A percentile compares a stretch with the other conserved stretches of the same genome.
These are phyloP conservation scores for Drosophila pseudotakahashii DNA, from an alignment of 2,888 invertebrate species.

Conservation along the genomic window DNA sequence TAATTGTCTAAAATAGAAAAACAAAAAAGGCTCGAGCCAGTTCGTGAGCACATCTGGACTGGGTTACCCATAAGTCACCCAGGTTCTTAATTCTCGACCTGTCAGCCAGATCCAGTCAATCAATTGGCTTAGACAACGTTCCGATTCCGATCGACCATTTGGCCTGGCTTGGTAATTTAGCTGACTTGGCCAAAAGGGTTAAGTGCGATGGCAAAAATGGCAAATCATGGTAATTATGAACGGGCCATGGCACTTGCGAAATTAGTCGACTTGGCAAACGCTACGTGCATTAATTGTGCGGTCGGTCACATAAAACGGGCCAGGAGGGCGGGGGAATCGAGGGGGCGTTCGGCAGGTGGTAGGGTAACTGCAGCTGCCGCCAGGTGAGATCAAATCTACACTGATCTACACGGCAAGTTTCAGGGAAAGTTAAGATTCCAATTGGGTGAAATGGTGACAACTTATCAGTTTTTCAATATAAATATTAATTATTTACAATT, in stretches of 20 bases:
- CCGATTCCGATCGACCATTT: slow-evolving; percentile 21
- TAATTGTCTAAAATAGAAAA: slow-evolving; percentile 48
- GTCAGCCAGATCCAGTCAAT: slow-evolving; percentile 27
- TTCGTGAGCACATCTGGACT: slow-evolving; percentile 60
- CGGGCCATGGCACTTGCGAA: slow-evolving; percentile 47
- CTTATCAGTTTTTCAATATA: no score
- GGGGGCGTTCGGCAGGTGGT: slow-evolving; percentile 54
- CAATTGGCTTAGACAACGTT: slow-evolving; percentile 22
- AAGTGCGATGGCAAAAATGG: slow-evolving; percentile 44
- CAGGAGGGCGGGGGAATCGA: slow-evolving; percentile 8
- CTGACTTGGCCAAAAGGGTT: slow-evolving; percentile 43
- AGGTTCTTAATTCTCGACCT: slow-evolving; percentile 12
- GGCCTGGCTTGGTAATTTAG: slow-evolving; percentile 31
- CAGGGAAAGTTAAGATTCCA: background rate
- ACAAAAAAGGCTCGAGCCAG: slow-evolving; percentile 43
- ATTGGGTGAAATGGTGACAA: no score
- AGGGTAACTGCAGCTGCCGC: slow-evolving; percentile 33
- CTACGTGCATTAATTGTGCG: slow-evolving; percentile 64
- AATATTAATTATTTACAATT: no score
- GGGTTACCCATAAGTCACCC: slow-evolving; percentile 15
- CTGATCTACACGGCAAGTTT: slow-evolving; percentile 7
- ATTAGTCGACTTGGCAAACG: slow-evolving; percentile 57
- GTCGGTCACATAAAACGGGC: slow-evolving; percentile 27
- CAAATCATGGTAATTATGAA: slow-evolving; percentile 68
- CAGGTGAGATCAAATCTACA: slow-evolving; percentile 30